Evolutionary conservation across 2,888 invertebrate species (phyloP), one percentile per base, ranked within the genome.

Genomic region (Junonia oenone): DNA sequence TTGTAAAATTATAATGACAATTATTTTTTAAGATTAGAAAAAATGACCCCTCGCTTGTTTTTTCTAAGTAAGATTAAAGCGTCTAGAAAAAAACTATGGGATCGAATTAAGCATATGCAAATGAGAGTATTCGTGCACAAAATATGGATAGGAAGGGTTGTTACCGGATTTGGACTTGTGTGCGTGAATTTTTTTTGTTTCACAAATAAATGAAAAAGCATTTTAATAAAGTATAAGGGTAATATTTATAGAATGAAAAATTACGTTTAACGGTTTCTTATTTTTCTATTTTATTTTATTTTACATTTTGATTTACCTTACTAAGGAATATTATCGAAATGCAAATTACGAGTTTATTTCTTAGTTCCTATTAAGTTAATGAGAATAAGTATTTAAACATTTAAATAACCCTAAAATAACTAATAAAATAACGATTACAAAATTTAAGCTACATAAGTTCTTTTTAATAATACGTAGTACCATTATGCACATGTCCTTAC

Each of bases 41-140:
- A 82, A 76, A 58, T 71, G 68, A 78, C 81, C 86, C n/a, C 83
- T 62, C 48, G 55, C 58, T 47, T 11, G 69, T 85, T 88, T 88
- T 88, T 86, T 85, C 73, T 64, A 66, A 74, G 72, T 76, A 62
- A 59, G 59, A 51, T 56, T 65, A 68, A 64, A 68, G 67, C 72
- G 67, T 65, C 69, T 71, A 74, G 74, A 84, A 87, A 88, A 86
- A 86, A 83, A 59, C 51, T 55, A 58, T 59, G 65, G 83, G 81
- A 72, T 78, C 58, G 72, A 71, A 75, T 78, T 84, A 82, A 83
- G 74, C 67, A 65, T 87, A 89, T 89, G 89, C 86, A 89, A 89
- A 89, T 88, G 70, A 75, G 70, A 63, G 71, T 76, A 76, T 74
- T 76, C 78, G 76, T 68, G 85, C 84, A 73, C 80, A 76, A 82